Base-by-base conservation (phyloP, 2,797 vertebrate genomes). In the Gymnopithys bicolor region DNA sequence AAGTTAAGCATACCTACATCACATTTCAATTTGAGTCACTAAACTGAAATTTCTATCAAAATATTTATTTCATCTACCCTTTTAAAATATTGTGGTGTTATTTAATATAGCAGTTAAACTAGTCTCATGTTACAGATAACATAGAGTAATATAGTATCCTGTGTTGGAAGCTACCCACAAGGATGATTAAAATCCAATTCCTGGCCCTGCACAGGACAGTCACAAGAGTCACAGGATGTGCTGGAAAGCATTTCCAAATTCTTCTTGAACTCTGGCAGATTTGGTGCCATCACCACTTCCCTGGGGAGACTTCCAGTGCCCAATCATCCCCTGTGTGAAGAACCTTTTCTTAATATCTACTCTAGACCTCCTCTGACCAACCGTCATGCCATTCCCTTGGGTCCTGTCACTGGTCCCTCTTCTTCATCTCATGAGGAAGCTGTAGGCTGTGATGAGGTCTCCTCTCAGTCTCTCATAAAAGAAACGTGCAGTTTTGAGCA, bases 351-450 rank as follows among this genome's bases (percentile, higher is more conserved):
- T 55, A 0, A n/a, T 62, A 49, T 3, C 48, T 49, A 14, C 0
- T 22, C 15, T 43, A n/a, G 60, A 24, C 13, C 13, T 35, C 9
- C 9, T 14, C 18, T 53, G 28, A 3, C n/a, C 45, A 23, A 56
- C 0, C 1, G 24, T 56, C 16, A 30, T 14, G n/a, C 27, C 32
- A 2, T 56, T 56, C 19, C 19, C 9, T 22, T 1, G 0, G 10
- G 2, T 49, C 1, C 49, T 76, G 32, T n/a, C 49, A 2, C 19
- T 55, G 39, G 8, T 13, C 4, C 32, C 11, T 58, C 3, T 4
- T 22, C 45, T 83, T 63, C 17, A 13, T 7, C 28, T 51, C 2
- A 0, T 5, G 5, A 58, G 21, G 28, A 64, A 30, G 11, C 45
- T 51, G 51, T 33, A 19, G 56, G 7, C 17, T 45, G 35, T 3